A percentile compares a stretch with the other conserved stretches of the same genome.
These are phyloP conservation scores for Brenthis hecate DNA, from an alignment of 2,888 invertebrate species.

Conservation along the genomic window DNA sequence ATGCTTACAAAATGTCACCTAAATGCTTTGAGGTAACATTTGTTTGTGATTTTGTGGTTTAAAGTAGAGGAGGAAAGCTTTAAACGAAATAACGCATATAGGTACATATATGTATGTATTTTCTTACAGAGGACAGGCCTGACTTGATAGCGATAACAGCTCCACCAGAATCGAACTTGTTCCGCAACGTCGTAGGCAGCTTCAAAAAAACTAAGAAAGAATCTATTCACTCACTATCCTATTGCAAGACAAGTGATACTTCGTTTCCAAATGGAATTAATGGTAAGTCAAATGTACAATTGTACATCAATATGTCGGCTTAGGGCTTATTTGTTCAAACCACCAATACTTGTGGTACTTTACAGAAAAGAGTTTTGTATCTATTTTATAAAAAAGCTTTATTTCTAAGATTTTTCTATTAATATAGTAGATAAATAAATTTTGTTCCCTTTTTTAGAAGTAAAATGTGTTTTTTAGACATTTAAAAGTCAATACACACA, in stretches of 20 bases:
- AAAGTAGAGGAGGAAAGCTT: not conserved
- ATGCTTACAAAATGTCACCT: no score
- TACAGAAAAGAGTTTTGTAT: no score
- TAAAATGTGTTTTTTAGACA: no score
- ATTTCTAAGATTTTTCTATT: no score
- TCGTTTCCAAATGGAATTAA: constrained; percentile 25
- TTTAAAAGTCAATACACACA: no score
- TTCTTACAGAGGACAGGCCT: constrained; percentile 63
- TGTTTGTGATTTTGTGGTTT: not conserved
- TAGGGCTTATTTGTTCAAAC: no score
- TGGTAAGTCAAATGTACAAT: constrained; percentile 20
- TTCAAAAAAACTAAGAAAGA: constrained; percentile 45
- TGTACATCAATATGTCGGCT: no score
- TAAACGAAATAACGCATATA: not conserved
- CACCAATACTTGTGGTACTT: no score
- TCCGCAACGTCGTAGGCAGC: constrained; percentile 53
- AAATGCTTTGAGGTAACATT: not conserved
- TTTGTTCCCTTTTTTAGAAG: no score
- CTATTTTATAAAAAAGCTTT: no score
- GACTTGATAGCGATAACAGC: constrained; percentile 50
- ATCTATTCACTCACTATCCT: constrained; percentile 60
- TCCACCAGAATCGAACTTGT: constrained; percentile 50
- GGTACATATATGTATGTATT: constrained; percentile 34
- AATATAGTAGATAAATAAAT: no score
- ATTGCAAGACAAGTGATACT: constrained; percentile 52